Conservation (phyloP, 1,140 invertebrate species). For the Drosophila repleta region DNA sequence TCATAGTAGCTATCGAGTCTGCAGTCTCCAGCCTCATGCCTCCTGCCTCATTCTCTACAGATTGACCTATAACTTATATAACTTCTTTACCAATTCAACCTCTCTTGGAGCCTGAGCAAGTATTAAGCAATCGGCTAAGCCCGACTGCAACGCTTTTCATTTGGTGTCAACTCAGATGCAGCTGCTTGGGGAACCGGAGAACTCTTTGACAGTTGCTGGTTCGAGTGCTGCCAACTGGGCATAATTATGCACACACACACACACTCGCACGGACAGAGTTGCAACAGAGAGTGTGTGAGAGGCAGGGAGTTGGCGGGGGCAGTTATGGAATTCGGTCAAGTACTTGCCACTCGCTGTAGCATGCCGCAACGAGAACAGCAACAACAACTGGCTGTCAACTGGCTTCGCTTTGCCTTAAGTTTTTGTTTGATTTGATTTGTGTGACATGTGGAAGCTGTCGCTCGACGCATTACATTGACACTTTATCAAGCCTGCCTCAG, state of each 20-base stretch:
- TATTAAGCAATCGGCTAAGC: too few relatives aligned
- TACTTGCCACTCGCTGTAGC: slow-evolving; percentile 58
- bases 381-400: slow-evolving; percentile 34
- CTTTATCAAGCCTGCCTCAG: slow-evolving; percentile 51
- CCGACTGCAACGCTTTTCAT: not conserved
- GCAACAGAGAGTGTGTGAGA: not conserved
- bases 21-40: too few relatives aligned
- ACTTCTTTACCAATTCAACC: too few relatives aligned
- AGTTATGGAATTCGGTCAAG: slow-evolving; percentile 73
- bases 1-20: too few relatives aligned
- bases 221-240: slow-evolving; percentile 47
- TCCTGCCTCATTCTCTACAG: too few relatives aligned
- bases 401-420: slow-evolving; percentile 33
- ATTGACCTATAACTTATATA: too few relatives aligned
- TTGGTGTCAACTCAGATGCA: slow-evolving; percentile 45
- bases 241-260: slow-evolving; percentile 64
- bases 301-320: slow-evolving; percentile 2
- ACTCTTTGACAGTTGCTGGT: slow-evolving; percentile 34
- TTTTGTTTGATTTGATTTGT: slow-evolving; percentile 74
- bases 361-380: slow-evolving; percentile 18
- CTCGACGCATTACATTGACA: slow-evolving; percentile 68
- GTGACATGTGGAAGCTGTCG: slow-evolving; percentile 76
- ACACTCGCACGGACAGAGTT: slow-evolving; percentile 1
- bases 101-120: too few relatives aligned
- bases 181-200: slow-evolving; percentile 19